Evolutionary conservation across 2,888 invertebrate genomes (phyloP).

Genomic region (Phanerotoma sp.): DNA sequence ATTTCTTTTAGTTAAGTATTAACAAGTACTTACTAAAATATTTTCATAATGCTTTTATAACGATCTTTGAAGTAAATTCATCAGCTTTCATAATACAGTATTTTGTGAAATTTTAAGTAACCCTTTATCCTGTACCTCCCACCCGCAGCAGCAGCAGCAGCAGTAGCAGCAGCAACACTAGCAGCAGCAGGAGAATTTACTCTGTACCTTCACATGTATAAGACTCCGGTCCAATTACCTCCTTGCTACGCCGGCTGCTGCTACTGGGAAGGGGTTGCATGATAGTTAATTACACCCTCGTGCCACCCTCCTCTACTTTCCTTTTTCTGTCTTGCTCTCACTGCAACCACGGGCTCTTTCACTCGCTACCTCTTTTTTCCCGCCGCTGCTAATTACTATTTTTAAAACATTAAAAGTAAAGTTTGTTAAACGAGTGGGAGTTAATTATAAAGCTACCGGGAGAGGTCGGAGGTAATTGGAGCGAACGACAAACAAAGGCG

Average conservation of each 20-base stretch:
- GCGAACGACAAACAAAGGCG: slow-evolving; percentile 57
- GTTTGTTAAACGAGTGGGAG: slow-evolving; percentile 58
- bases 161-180: slow-evolving; percentile 23
- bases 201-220: slow-evolving; percentile 48
- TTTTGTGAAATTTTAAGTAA: slow-evolving; percentile 56
- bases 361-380: slow-evolving; percentile 36
- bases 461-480: slow-evolving; percentile 55
- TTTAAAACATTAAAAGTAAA: slow-evolving; percentile 58
- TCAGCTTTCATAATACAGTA: slow-evolving; percentile 55
- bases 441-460: slow-evolving; percentile 57
- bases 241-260: slow-evolving; percentile 55
- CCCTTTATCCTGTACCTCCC: slow-evolving; percentile 49
- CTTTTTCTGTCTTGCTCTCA: slow-evolving; percentile 6
- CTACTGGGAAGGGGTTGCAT: slow-evolving; percentile 54
- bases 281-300: slow-evolving; percentile 57
- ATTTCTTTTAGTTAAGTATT: background rate
- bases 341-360: slow-evolving; percentile 28
- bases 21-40: background rate
- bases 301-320: slow-evolving; percentile 21
- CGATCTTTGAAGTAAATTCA: slow-evolving; percentile 50
- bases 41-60: slow-evolving; percentile 42
- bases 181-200: slow-evolving; percentile 2
- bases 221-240: slow-evolving; percentile 57
- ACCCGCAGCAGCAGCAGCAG: slow-evolving; percentile 19
- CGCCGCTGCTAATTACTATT: slow-evolving; percentile 57